Conservation (phyloP, 92 coral and sea anemone species). For the Porites divaricata region DNA sequence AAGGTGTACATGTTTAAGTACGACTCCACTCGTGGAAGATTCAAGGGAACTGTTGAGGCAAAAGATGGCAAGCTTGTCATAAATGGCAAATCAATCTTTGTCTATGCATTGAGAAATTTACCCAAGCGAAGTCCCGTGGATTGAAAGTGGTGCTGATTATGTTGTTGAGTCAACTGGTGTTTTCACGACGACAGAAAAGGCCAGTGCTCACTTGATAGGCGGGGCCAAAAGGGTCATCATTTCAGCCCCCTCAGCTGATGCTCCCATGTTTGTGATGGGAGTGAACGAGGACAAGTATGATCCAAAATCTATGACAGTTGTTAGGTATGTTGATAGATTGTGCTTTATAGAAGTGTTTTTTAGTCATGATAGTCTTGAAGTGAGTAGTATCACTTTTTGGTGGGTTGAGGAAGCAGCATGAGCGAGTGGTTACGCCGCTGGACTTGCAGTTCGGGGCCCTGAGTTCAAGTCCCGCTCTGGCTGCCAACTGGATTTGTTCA, state of each 20-base stretch:
- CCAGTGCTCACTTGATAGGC: constrained; percentile 88
- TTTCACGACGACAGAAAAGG: constrained; percentile 92
- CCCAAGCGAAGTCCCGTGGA: constrained; percentile 86
- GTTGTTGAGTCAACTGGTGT: constrained; percentile 97
- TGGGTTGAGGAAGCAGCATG: no score
- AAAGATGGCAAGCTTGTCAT: constrained; percentile 82
- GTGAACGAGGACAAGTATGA: constrained; percentile 89
- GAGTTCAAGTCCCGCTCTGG: no score
- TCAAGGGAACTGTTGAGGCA: constrained; percentile 84
- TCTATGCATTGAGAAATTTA: constrained; percentile 70
- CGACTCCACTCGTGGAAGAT: constrained; percentile 96
- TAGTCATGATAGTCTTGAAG: background rate
- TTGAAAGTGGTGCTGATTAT: constrained; percentile 82
- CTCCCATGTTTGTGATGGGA: constrained; percentile 99
- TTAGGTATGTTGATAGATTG: constrained; percentile 84
- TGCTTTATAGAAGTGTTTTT: background rate
- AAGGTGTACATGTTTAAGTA: constrained; percentile 95
- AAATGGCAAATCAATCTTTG: constrained; percentile 79
- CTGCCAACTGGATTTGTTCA: no score
- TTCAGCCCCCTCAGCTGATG: constrained; percentile 90
- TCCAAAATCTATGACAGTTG: constrained; percentile 64
- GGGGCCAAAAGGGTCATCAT: constrained; percentile 99
- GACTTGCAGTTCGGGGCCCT: no score
- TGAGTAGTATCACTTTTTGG: no score
- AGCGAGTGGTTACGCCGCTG: no score